phyloP scores from a whole-genome alignment of 1,140 invertebrate species.

The Phymorhynchus buccinoides region DNA sequence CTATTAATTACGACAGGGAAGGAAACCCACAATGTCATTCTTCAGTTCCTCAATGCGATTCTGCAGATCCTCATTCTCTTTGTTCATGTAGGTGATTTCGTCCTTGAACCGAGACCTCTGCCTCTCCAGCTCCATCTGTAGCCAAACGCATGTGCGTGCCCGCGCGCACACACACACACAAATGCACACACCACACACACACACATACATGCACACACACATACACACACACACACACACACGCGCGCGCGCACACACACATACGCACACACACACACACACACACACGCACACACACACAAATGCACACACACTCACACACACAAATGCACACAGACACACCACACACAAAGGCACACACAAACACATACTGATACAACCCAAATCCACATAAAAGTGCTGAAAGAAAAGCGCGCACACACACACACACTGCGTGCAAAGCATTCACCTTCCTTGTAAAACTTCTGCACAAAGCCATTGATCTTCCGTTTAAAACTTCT shows the following conservation, averaged over 20 bases:
- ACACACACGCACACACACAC: constrained; percentile 43
- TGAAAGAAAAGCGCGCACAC: too few species aligned
- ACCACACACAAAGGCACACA: constrained; percentile 46
- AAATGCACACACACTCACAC: not conserved
- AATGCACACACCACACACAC: too few species aligned
- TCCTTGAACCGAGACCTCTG: constrained; percentile 62
- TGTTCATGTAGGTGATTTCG: constrained; percentile 55
- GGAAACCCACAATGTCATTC: constrained; percentile 60
- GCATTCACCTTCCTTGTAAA: too few species aligned
- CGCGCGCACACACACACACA: too few species aligned
- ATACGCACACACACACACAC: constrained; percentile 20
- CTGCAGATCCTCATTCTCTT: constrained; percentile 66
- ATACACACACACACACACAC: not conserved
- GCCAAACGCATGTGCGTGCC: too few species aligned
- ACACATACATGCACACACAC: not conserved
- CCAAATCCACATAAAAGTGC: constrained; percentile 37
- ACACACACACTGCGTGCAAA: not conserved
- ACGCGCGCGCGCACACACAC: constrained; percentile 42
- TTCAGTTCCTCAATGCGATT: constrained; percentile 64
- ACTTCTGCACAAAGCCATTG: too few species aligned
- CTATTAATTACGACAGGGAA: too few species aligned
- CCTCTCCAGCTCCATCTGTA: constrained; percentile 67
- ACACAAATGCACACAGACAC: too few species aligned
- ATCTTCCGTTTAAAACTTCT: too few species aligned
- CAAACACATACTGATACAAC: constrained; percentile 29